These are phyloP conservation scores for Malurus cyaneus DNA, from an alignment of 2,113 vertebrate genomes.

Conservation along the genomic window DNA sequence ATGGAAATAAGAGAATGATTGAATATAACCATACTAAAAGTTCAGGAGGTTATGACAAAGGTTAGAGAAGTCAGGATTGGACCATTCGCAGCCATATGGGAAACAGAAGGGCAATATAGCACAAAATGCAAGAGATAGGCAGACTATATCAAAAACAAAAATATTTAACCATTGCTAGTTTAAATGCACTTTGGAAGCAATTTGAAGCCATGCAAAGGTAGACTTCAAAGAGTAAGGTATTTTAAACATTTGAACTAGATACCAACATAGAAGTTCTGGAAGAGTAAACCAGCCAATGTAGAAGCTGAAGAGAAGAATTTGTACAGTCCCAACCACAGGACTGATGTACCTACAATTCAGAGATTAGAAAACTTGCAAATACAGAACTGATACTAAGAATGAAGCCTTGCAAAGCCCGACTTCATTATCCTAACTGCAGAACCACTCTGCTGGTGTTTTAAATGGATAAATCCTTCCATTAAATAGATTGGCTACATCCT, in stretches of 20 bases:
- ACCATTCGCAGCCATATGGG: neutral
- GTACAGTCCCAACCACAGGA: neutral
- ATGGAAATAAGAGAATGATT: neutral
- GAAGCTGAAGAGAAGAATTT: neutral
- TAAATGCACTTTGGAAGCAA: neutral
- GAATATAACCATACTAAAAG: neutral
- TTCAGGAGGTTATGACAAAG: neutral
- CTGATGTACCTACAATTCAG: neutral
- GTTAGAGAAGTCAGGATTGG: neutral
- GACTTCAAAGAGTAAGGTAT: neutral
- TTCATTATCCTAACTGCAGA: neutral
- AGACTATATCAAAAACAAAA: neutral
- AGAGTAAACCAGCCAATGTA: neutral
- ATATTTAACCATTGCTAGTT: neutral
- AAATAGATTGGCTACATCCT: neutral
- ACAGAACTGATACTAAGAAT: neutral
- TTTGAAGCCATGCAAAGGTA: neutral
- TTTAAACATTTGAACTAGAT: neutral
- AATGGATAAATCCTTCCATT: neutral
- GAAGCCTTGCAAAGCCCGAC: accelerated
- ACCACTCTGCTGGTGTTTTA: neutral
- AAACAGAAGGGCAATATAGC: neutral
- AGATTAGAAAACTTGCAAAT: neutral
- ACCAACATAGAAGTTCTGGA: neutral
- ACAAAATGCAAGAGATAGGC: neutral